Conservation (phyloP, 1,140 invertebrate genomes). For the Lepidotrigona ventralis region DNA sequence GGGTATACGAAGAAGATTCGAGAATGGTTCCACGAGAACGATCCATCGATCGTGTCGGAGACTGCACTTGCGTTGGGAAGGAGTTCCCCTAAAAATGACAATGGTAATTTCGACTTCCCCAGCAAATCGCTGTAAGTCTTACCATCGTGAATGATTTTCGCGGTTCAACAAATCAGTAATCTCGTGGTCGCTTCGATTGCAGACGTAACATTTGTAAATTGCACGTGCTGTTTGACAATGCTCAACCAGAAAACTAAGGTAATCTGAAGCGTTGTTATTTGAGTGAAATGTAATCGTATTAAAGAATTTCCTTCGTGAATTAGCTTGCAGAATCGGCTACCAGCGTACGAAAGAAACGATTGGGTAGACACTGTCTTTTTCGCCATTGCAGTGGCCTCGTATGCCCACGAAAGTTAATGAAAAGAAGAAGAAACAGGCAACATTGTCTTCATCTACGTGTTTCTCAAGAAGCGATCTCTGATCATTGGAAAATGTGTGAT, state of each 20-base stretch:
- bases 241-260: constrained; percentile 18
- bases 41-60: constrained; percentile 18
- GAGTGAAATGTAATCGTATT: not conserved
- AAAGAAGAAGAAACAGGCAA: not conserved
- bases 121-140: constrained; percentile 50
- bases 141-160: not conserved
- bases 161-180: constrained; percentile 12
- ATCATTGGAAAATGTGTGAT: constrained; percentile 13
- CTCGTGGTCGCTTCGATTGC: constrained; percentile 22
- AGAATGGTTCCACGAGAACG: constrained; percentile 30
- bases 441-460: not conserved
- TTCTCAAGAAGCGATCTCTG: not conserved
- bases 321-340: constrained; percentile 8
- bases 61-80: constrained; percentile 14
- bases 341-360: constrained; percentile 6
- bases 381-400: constrained; percentile 40
- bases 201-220: constrained; percentile 28
- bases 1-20: constrained; percentile 14
- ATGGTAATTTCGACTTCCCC: constrained; percentile 51
- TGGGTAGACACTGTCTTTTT: constrained; percentile 4
- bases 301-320: not conserved
- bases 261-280: not conserved
- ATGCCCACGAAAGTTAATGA: constrained; percentile 18
- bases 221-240: not conserved
- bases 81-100: constrained; percentile 33